Conservation (phyloP, 2,113 vertebrate genomes). For the Heterotilapia buettikoferi region DNA sequence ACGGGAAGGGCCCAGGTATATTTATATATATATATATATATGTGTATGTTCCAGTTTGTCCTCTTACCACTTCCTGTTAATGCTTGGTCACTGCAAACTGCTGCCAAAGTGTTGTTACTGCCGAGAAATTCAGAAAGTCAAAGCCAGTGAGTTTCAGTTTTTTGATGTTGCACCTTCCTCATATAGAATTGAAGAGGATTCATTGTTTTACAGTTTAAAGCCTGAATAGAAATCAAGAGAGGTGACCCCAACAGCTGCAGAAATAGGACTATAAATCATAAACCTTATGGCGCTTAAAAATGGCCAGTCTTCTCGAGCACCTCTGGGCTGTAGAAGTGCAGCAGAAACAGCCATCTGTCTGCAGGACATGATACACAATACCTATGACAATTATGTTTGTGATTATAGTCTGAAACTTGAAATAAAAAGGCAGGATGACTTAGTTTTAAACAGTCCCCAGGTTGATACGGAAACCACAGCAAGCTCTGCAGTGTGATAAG, state of each 20-base stretch:
- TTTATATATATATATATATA: background rate
- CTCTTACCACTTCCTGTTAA: background rate
- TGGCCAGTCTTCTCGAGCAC: accelerated
- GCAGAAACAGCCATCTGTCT: background rate
- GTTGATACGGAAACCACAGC: background rate
- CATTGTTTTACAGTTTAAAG: background rate
- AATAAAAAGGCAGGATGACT: background rate
- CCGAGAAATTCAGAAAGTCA: background rate
- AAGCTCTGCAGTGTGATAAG: background rate
- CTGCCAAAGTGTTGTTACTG: background rate
- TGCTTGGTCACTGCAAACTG: constrained; percentile 31
- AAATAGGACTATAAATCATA: accelerated
- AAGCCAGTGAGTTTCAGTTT: background rate
- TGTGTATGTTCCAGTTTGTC: constrained; percentile 18
- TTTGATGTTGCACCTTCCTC: background rate
- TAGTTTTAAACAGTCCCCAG: background rate
- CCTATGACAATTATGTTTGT: no score
- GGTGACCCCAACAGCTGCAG: background rate
- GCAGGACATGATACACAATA: background rate
- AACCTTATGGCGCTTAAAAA: background rate
- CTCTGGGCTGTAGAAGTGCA: background rate
- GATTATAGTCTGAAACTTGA: background rate
- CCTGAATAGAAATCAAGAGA: background rate
- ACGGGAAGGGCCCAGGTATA: constrained; percentile 20
- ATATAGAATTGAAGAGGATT: background rate